phyloP scores from a whole-genome alignment of 2,113 vertebrate genomes.

The Accipiter cooperii region DNA sequence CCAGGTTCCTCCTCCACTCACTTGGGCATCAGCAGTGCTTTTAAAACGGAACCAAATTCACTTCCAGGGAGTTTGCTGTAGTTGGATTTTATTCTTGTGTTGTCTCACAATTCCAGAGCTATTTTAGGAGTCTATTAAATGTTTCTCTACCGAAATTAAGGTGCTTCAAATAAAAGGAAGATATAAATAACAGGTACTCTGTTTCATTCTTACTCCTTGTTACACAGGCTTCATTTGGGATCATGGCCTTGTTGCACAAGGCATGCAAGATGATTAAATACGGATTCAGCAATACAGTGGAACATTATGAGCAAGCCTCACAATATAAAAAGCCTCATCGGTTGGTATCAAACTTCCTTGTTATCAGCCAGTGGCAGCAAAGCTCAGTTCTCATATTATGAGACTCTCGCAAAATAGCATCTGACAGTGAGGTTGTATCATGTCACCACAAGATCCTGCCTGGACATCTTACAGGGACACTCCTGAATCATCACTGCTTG shows the following conservation, averaged over 20 bases:
- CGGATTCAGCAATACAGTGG: neutral
- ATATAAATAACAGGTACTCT: neutral
- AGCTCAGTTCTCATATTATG: neutral
- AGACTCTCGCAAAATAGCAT: neutral
- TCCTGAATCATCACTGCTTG: neutral
- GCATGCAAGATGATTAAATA: neutral
- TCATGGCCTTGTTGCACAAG: neutral
- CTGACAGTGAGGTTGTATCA: neutral
- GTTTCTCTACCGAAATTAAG: neutral
- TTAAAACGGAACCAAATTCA: neutral
- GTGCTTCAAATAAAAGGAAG: neutral
- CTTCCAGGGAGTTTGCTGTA: neutral
- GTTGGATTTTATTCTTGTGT: neutral
- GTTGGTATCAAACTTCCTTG: neutral
- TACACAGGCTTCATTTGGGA: neutral
- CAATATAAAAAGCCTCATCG: neutral
- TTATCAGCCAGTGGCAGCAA: neutral
- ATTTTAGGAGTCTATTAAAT: neutral
- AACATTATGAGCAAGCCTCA: neutral
- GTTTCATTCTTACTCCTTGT: neutral
- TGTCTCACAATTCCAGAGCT: neutral
- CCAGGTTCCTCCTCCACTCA: neutral
- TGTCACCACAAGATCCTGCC: neutral
- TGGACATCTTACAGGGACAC: neutral
- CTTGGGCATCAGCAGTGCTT: neutral